Evolutionary conservation across 2,888 invertebrate genomes (phyloP), one percentile per base, ranked within the genome.

Genomic region (Lacanobia oleracea): DNA sequence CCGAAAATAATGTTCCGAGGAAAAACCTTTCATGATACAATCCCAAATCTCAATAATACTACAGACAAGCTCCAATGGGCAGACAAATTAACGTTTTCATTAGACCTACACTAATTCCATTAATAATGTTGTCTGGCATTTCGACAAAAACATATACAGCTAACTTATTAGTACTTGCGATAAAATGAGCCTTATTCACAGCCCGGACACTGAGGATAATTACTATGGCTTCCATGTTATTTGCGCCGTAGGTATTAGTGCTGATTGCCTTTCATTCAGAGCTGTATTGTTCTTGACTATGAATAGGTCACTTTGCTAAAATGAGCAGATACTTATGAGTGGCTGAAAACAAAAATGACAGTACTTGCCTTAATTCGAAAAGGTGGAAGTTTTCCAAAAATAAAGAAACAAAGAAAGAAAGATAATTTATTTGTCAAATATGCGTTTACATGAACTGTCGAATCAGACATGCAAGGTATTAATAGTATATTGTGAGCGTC

Each of bases 31-130:
- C 62, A 10, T 8, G 45, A 37, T 53, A 57, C 33, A 37, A 51
- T 72, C 21, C 50, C 37, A 57, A 66, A 63, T 60, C 65, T 71
- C 56, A 57, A 63, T 66, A 75, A 54, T 10, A 66, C 50, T 56
- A 43, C 51, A 64, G 16, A 53, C 40, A 61, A 50, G 43, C 27
- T 53, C 45, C 60, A 59, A 18, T 57, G 45, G 6, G 18, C 51
- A 67, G 27, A 79, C 50, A 65, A 63, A 81, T 81, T 76, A 81
- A 71, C 63, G 60, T 67, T 76, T 80, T 75, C 71, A 60, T 61
- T 37, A 67, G 54, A 77, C 45, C 57, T 66, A 54, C 45, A 76
- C 48, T 61, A 57, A 64, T 62, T 76, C 37, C 71, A 71, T 81
- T 81, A 76, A 18, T 57, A 56, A 65, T 54, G 9, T 63, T 64